Base-by-base conservation (phyloP, 2,797 vertebrate genomes). In the Neosilurus hyrtlii region DNA sequence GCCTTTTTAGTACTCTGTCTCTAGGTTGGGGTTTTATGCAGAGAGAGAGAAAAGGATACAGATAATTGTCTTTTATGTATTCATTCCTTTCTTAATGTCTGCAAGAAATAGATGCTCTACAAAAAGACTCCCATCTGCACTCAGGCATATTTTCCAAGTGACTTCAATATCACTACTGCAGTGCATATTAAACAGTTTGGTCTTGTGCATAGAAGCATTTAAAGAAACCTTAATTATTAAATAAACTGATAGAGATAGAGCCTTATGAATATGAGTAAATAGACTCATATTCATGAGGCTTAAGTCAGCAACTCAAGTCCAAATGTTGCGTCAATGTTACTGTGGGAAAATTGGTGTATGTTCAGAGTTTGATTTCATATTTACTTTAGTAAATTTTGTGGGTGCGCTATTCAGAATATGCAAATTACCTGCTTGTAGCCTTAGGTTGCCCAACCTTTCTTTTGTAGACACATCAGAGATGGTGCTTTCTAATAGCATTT, bases 161-260 rank as follows among this genome's bases (percentile, higher is more conserved):
- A 49, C 20, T 68, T 43, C 35, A 43, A 18, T 11, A 2, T 15
- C 0, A 43, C 66, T 9, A 43, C 66, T 11, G 35, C 9, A 22
- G 20, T 22, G 66, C 35, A 37, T 68, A 35, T 68, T 10, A 68
- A 43, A 43, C 18, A 43, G 15, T 22, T 43, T 0, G 16, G 9
- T 65, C 12, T 75, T 74, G 20, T 20, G 9, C 15, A 35, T 22
- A 63, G 43, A 81, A 62, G 5, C 22, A 12, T 54, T 51, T 73
- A 51, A 1, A 73, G 43, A 73, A 35, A 61, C 22, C 9, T 16
- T 81, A 51, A 81, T 81, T 63, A 49, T 81, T 10, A 30, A 56
- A 62, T 10, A 30, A 56, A 72, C 6, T 12, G 15, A 15, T 30
- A 51, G n/a, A n/a, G n/a, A n/a, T n/a, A n/a, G n/a, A n/a, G n/a